A percentile compares a stretch with the other conserved stretches of the same genome.
These are phyloP conservation scores for Romanogobio albipinnatus DNA, from an alignment of 2,113 vertebrate genomes.

Conservation along the genomic window DNA sequence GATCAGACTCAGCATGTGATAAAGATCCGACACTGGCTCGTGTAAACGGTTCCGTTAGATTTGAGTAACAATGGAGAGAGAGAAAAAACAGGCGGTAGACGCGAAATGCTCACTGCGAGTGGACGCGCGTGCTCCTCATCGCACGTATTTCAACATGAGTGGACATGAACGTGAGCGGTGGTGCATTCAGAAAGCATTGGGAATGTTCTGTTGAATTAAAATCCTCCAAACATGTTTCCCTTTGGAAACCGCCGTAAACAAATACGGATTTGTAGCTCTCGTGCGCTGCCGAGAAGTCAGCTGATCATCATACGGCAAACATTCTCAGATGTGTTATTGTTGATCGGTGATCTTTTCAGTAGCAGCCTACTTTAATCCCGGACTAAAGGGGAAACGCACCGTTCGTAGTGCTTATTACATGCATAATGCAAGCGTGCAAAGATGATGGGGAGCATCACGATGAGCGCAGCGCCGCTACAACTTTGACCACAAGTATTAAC, in stretches of 20 bases:
- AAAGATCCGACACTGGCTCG: background rate
- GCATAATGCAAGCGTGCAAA: slow-evolving; percentile 8
- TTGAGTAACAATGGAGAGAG: background rate
- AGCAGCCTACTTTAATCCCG: background rate
- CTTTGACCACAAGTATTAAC: background rate
- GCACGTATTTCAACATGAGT: background rate
- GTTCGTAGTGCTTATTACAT: background rate
- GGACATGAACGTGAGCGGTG: background rate
- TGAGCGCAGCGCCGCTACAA: background rate
- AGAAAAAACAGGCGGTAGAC: background rate
- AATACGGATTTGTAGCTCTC: background rate
- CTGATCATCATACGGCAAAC: background rate
- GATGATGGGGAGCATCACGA: background rate
- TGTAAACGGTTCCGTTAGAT: background rate
- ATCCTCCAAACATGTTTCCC: background rate
- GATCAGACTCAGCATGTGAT: background rate
- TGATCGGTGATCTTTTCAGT: background rate
- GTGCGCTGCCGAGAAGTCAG: background rate
- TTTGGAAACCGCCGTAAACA: background rate
- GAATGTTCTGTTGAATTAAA: background rate
- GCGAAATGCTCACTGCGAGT: slow-evolving; percentile 10
- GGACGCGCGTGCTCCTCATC: background rate
- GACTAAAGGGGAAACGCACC: background rate
- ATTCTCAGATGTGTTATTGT: background rate
- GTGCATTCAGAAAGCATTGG: background rate